These are phyloP conservation scores for Atlantisia rogersi DNA, from an alignment of 2,113 vertebrate species.

Conservation along the genomic window DNA sequence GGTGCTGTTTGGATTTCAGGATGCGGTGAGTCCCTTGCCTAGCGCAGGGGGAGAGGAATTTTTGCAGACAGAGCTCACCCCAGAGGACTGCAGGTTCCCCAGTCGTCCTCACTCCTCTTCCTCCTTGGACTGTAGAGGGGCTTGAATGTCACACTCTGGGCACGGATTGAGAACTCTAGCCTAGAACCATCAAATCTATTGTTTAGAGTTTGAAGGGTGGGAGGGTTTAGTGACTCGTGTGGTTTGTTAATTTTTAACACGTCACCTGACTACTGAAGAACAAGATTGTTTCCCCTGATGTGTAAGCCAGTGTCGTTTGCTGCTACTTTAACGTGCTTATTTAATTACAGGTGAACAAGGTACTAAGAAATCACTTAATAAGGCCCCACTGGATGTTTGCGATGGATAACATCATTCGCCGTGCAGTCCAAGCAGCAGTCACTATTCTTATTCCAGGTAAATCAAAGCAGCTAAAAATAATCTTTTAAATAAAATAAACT, in stretches of 20 bases:
- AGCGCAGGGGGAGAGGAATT: not conserved
- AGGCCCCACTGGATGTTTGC: constrained; percentile 97
- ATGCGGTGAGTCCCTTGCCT: constrained; percentile 83
- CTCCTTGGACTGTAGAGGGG: not conserved
- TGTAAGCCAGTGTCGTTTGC: not conserved
- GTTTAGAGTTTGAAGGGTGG: not conserved
- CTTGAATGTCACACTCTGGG: not conserved
- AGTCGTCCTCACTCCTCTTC: not conserved
- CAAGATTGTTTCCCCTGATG: not conserved
- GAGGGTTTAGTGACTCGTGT: not conserved
- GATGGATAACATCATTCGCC: constrained; percentile 94
- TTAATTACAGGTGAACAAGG: constrained; percentile 88
- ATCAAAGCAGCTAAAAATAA: not conserved
- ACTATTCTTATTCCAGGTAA: constrained; percentile 93
- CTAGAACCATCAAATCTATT: not conserved
- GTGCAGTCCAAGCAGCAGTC: constrained; percentile 92
- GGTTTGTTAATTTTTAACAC: not conserved
- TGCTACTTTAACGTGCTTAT: not conserved
- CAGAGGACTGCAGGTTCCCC: not conserved
- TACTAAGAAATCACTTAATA: constrained; percentile 91
- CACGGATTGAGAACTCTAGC: not conserved
- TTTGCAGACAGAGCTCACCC: not conserved
- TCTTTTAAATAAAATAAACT: no score
- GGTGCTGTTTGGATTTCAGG: constrained; percentile 93
- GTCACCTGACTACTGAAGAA: not conserved